Base-by-base conservation (phyloP, 1,140 invertebrate genomes). In the Samia ricini region DNA sequence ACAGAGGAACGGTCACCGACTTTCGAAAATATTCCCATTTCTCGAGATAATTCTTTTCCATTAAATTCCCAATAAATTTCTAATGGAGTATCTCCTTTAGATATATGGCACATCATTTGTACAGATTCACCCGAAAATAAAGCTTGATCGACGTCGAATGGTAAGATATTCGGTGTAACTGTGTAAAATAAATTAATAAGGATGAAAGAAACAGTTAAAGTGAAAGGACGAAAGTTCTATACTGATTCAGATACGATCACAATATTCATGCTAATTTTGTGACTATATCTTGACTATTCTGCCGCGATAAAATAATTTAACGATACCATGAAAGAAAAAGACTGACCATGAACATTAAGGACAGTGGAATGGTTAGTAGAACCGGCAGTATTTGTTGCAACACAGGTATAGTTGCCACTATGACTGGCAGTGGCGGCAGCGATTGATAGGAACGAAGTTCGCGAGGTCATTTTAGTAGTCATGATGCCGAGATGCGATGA, bases 391-490 rank as follows among this genome's bases (percentile, higher is more conserved):
- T 96, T 96, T 72, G 90, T 93, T 55, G 94, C 95, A 71, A 94
- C 92, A 86, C 96, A 98, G 65, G 95, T 96, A 77, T 97, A 98
- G 69, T 94, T 94, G 66, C 95, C 95, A 79, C 93, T 93, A 82
- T 97, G 96, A 56, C 92, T 91, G 49, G 94, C 94, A 60, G 93
- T 92, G n/a, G 95, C 95, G 64, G 93, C 93, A 74, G 95, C 94
- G 72, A 97, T 96, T 61, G 94, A 95, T 66, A 97, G 88, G 69
- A 95, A 93, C 74, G 95, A 96, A 71, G 95, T 92, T 78, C 94
- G 92, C 91, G 96, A 93, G 88, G 96, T 92, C 81, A 93, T 94
- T 93, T 95, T 92, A 64, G 92, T 91, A 76, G 97, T 92, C 76
- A 92, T 91, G 79, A 98, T 91, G 74, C 96, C 94, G 58, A 93